A percentile compares a stretch with the other conserved stretches of the same genome.
These are phyloP conservation scores for Anthoscopus minutus DNA, from an alignment of 2,113 vertebrate species.

Conservation along the genomic window DNA sequence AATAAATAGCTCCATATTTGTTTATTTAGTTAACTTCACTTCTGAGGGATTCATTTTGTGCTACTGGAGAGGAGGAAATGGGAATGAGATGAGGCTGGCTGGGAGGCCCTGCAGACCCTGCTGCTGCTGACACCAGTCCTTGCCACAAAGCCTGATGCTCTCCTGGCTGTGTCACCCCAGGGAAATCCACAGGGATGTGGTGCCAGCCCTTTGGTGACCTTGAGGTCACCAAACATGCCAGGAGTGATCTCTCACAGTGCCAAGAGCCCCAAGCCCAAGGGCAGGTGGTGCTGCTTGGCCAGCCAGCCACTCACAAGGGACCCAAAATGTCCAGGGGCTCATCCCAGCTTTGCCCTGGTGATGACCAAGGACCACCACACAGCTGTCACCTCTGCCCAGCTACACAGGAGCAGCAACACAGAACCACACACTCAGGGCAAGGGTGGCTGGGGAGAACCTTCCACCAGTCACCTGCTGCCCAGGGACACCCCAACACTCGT, in stretches of 20 bases:
- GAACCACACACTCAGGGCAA: too few species aligned
- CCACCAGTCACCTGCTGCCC: not conserved
- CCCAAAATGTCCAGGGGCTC: accelerated
- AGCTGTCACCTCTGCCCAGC: not conserved
- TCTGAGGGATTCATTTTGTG: constrained; percentile 38
- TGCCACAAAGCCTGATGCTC: not conserved
- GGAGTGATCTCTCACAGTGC: accelerated
- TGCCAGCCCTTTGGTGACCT: not conserved
- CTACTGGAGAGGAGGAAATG: constrained; percentile 30
- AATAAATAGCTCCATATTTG: constrained; percentile 53
- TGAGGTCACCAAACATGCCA: not conserved
- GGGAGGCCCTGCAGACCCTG: not conserved
- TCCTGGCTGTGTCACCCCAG: accelerated
- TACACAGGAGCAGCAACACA: accelerated
- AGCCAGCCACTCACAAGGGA: not conserved
- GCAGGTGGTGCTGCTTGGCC: not conserved
- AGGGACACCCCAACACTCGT: accelerated
- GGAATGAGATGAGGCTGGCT: not conserved
- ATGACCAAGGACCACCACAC: not conserved
- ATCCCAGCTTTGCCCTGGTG: not conserved
- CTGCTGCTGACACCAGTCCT: not conserved
- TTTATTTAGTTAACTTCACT: constrained; percentile 59
- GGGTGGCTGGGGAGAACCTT: not conserved
- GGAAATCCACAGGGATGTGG: accelerated
- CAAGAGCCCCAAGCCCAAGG: not conserved